phyloP scores from a whole-genome alignment of 2,113 vertebrate species.

The Euleptes europaea region DNA sequence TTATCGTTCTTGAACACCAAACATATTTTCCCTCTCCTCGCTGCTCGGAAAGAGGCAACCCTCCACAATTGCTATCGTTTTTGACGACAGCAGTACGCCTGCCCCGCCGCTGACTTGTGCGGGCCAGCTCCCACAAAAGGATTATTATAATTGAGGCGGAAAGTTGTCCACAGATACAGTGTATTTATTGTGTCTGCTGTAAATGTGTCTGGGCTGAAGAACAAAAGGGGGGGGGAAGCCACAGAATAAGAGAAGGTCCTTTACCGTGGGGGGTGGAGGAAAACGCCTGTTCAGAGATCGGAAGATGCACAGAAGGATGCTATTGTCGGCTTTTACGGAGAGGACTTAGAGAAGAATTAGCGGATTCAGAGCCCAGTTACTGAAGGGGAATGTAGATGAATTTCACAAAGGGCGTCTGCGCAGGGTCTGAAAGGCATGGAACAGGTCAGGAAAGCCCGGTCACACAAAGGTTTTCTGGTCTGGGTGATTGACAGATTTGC shows the following conservation, averaged over 20 bases:
- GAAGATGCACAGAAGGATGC: constrained; percentile 1
- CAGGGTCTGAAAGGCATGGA: not conserved
- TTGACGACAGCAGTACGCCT: not conserved
- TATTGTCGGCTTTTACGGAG: not conserved
- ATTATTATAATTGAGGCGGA: constrained; percentile 9
- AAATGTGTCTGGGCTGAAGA: constrained; percentile 7
- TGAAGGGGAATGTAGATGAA: constrained; percentile 3
- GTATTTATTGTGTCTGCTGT: constrained; percentile 10
- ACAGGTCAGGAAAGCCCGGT: not conserved
- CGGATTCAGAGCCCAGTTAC: not conserved
- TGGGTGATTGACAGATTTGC: not conserved
- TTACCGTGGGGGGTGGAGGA: constrained; percentile 5
- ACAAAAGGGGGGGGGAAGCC: constrained; percentile 40
- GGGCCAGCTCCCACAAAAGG: constrained; percentile 27
- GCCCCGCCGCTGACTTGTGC: constrained; percentile 18
- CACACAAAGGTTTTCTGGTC: not conserved
- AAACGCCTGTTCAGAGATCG: not conserved
- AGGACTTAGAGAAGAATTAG: constrained; percentile 12
- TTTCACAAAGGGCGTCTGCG: constrained; percentile 1
- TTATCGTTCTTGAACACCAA: constrained; percentile 52
- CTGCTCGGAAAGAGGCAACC: constrained; percentile 19
- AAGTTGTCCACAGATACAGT: constrained; percentile 29
- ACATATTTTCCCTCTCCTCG: not conserved
- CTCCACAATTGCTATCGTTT: not conserved
- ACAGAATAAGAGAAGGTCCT: constrained; percentile 15